Evolutionary conservation across 2,888 invertebrate genomes (phyloP).

Genomic region (Nowickia ferox): DNA sequence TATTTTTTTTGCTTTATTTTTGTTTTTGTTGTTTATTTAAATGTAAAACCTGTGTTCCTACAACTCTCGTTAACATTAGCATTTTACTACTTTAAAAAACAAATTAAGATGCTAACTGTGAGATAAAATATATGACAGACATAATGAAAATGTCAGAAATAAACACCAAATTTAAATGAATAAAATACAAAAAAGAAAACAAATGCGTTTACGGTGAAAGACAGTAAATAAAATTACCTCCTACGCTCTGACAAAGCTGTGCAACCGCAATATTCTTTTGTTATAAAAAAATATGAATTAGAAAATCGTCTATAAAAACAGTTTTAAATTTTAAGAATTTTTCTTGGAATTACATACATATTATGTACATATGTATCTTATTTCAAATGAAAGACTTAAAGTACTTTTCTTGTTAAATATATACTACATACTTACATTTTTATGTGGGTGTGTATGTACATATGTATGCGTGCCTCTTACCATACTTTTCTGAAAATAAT

Average conservation of each 20-base stretch:
- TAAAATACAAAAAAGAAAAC: slow-evolving; percentile 8
- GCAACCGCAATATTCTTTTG: slow-evolving; percentile 15
- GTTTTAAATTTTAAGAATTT: slow-evolving; percentile 27
- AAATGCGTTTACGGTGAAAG: slow-evolving; percentile 16
- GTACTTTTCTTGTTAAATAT: background rate
- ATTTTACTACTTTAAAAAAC: slow-evolving; percentile 58
- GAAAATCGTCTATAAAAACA: background rate
- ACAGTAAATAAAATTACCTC: background rate
- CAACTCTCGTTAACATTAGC: slow-evolving; percentile 52
- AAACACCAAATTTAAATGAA: slow-evolving; percentile 64
- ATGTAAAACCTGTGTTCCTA: slow-evolving; percentile 56
- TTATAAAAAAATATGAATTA: background rate
- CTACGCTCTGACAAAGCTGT: background rate
- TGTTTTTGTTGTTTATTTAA: slow-evolving; percentile 32
- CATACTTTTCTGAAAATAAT: slow-evolving; percentile 21
- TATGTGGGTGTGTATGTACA: too few species aligned
- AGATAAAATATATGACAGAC: slow-evolving; percentile 66
- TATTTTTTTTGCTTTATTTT: slow-evolving; percentile 4
- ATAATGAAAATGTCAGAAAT: slow-evolving; percentile 67
- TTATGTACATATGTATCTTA: background rate
- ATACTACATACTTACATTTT: too few species aligned
- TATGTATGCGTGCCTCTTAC: too few species aligned
- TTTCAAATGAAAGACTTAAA: background rate
- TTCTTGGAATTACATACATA: slow-evolving; percentile 21
- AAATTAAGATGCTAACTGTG: slow-evolving; percentile 62